Conservation (phyloP, 2,888 invertebrate genomes). For the Hirtodrosophila trivittata region DNA sequence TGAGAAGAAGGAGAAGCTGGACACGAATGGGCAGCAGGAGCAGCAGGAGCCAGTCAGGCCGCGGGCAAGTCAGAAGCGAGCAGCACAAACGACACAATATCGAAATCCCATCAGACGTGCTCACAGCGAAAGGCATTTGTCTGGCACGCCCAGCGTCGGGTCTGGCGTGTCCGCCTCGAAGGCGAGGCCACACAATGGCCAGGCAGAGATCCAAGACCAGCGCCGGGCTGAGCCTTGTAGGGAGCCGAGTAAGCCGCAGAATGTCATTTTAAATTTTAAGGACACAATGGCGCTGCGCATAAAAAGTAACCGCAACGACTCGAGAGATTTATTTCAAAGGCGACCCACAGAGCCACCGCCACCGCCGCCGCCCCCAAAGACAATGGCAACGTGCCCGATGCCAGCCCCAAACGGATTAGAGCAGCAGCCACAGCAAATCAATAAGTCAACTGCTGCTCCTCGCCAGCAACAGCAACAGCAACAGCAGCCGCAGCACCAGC, state of each 20-base stretch:
- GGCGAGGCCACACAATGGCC: constrained; percentile 24
- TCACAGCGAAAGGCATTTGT: constrained; percentile 82
- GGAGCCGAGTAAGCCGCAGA: constrained; percentile 48
- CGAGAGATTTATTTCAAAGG: constrained; percentile 86
- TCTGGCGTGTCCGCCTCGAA: constrained; percentile 63
- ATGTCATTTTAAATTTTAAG: constrained; percentile 84
- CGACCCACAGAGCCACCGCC: constrained; percentile 84
- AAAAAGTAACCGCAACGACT: constrained; percentile 86
- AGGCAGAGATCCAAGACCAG: constrained; percentile 15
- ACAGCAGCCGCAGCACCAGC: constrained; percentile 22
- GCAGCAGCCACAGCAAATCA: constrained; percentile 77
- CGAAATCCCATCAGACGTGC: constrained; percentile 84
- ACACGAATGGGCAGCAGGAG: constrained; percentile 7
- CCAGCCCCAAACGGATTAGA: constrained; percentile 71
- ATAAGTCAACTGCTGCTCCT: constrained; percentile 78
- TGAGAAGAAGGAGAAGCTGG: constrained; percentile 26
- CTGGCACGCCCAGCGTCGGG: constrained; percentile 53
- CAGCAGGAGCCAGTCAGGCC: constrained; percentile 45
- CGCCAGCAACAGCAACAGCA: constrained; percentile 31
- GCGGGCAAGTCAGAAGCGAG: constrained; percentile 75
- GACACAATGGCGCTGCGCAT: constrained; percentile 93
- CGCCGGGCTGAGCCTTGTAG: constrained; percentile 78
- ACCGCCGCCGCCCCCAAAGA: constrained; percentile 84
- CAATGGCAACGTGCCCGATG: constrained; percentile 9
- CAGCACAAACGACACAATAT: constrained; percentile 80